phyloP scores from a whole-genome alignment of 2,888 invertebrate species.

The Campoplex nolae region DNA sequence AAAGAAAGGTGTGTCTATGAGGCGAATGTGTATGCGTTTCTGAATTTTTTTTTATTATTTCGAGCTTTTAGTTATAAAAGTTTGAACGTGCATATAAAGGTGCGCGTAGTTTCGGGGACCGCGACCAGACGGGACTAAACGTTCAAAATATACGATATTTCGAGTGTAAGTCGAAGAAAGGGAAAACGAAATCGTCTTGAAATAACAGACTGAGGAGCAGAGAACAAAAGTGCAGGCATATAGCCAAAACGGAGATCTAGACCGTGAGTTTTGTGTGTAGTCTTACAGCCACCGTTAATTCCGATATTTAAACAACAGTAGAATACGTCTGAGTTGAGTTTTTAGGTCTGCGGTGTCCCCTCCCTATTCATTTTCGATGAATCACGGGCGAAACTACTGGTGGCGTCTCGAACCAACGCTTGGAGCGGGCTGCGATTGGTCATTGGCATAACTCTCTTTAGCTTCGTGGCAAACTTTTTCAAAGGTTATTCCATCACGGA shows the following conservation, averaged over 20 bases:
- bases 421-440: not conserved
- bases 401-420: conserved; percentile 23
- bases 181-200: conserved; percentile 62
- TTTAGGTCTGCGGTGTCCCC: conserved; percentile 21
- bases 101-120: conserved; percentile 14
- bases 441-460: conserved; percentile 1
- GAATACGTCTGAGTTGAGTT: conserved; percentile 40
- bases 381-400: conserved; percentile 46
- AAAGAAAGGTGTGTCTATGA: not conserved
- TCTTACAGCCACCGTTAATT: conserved; percentile 41
- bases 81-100: conserved; percentile 33
- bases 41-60: not conserved
- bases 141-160: conserved; percentile 59
- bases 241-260: conserved; percentile 12
- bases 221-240: conserved; percentile 7
- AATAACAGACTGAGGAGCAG: conserved; percentile 50
- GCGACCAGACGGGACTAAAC: conserved; percentile 62
- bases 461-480: conserved; percentile 6
- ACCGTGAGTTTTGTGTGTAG: conserved; percentile 31
- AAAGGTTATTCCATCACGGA: conserved; percentile 30
- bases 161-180: conserved; percentile 57
- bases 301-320: conserved; percentile 65
- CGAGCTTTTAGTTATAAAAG: conserved; percentile 17
- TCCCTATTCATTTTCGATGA: conserved; percentile 17
- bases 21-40: conserved; percentile 3